Evolutionary conservation across 2,888 invertebrate species (phyloP).

Genomic region (Amphimallon solstitiale): DNA sequence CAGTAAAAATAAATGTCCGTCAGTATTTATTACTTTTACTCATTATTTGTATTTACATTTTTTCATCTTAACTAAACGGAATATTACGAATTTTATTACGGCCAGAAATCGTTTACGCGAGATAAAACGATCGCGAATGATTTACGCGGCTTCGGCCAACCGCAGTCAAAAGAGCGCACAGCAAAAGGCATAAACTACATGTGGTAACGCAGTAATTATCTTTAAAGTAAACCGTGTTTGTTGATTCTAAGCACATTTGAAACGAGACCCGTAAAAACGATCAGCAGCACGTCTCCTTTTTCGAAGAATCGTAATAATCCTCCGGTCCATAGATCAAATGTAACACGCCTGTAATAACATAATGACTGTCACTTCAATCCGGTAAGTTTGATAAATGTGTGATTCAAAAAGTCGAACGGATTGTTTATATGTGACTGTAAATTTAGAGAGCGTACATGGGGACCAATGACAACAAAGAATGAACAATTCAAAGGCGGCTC

Average conservation of each 20-base stretch:
- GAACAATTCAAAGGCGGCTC: background rate
- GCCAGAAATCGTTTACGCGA: constrained; percentile 33
- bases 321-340: constrained; percentile 59
- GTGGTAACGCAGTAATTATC: constrained; percentile 57
- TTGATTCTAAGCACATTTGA: constrained; percentile 59
- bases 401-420: constrained; percentile 42
- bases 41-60: constrained; percentile 1
- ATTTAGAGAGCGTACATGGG: background rate
- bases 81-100: constrained; percentile 31
- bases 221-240: constrained; percentile 56
- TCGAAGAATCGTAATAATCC: constrained; percentile 52
- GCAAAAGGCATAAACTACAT: constrained; percentile 56
- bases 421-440: constrained; percentile 24
- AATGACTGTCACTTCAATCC: constrained; percentile 62
- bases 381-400: constrained; percentile 55
- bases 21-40: no score
- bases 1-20: no score
- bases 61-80: constrained; percentile 27
- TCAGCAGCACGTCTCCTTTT: constrained; percentile 46
- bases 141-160: constrained; percentile 38
- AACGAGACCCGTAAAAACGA: constrained; percentile 55
- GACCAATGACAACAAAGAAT: constrained; percentile 13
- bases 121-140: constrained; percentile 36
- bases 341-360: constrained; percentile 62
- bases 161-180: constrained; percentile 46